phyloP scores from a whole-genome alignment of 2,888 invertebrate species.

The Pediacus dermestoides region DNA sequence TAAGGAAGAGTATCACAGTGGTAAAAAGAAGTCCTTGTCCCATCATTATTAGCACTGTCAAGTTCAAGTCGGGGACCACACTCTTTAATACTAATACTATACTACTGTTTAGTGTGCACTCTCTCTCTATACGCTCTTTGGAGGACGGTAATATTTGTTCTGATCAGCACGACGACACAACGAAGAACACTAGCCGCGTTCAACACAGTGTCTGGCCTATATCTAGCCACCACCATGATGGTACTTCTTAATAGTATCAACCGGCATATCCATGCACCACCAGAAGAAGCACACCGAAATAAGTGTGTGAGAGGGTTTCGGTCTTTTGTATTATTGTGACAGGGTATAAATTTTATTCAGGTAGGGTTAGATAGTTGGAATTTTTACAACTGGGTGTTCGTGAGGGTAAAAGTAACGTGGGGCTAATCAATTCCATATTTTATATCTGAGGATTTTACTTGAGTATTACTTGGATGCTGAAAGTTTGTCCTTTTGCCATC shows the following conservation, averaged over 20 bases:
- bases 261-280: conserved; percentile 3
- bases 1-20: conserved; percentile 13
- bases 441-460: too few species aligned
- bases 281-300: too few species aligned
- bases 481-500: too few species aligned
- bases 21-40: conserved; percentile 14
- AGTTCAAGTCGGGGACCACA: conserved; percentile 17
- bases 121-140: conserved; percentile 9
- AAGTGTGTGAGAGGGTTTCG: too few species aligned
- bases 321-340: too few species aligned
- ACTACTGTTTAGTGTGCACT: conserved; percentile 4
- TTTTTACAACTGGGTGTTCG: too few species aligned
- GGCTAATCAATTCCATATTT: too few species aligned
- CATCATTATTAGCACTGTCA: conserved; percentile 17
- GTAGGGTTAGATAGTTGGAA: too few species aligned
- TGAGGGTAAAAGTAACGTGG: too few species aligned
- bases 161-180: conserved; percentile 16
- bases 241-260: conserved; percentile 28
- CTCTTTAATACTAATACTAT: too few species aligned
- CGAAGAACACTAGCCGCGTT: conserved; percentile 14
- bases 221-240: conserved; percentile 40
- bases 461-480: too few species aligned
- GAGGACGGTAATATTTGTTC: conserved; percentile 12
- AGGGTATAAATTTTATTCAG: too few species aligned
- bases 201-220: conserved; percentile 43